A percentile compares a stretch with the other conserved stretches of the same genome.
Evolutionary conservation across 2,888 invertebrate genomes (phyloP).

Genomic region (Mythimna impura): DNA sequence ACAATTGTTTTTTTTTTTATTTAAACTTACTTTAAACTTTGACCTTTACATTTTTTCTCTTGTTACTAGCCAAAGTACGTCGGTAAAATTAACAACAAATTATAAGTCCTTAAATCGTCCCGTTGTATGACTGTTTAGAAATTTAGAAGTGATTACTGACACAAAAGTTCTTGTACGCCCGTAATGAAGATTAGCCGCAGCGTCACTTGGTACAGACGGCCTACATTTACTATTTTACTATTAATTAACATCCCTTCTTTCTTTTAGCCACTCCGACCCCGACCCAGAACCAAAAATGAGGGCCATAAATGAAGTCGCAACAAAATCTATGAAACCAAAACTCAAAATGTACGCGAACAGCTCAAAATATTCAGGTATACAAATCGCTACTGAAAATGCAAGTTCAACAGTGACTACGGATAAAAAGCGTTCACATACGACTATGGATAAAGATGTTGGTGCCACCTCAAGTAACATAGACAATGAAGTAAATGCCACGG

Average conservation of each 20-base stretch:
- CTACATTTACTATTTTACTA: not conserved
- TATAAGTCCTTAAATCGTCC: too few species aligned
- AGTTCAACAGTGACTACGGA: conserved; percentile 65
- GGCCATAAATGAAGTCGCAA: conserved; percentile 49
- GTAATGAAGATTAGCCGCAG: not conserved
- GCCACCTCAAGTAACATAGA: conserved; percentile 78
- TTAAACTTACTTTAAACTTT: not conserved
- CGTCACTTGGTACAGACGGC: too few species aligned
- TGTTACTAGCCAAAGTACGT: too few species aligned
- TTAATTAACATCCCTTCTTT: conserved; percentile 3
- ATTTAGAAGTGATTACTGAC: not conserved
- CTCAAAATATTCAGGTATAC: conserved; percentile 69
- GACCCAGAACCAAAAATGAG: conserved; percentile 64
- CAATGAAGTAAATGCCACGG: conserved; percentile 48
- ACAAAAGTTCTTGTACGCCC: not conserved
- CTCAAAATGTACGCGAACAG: conserved; percentile 70
- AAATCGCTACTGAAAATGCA: conserved; percentile 72
- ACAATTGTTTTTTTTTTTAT: not conserved
- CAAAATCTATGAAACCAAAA: conserved; percentile 67
- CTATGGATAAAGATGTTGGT: conserved; percentile 76
- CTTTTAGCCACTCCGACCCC: conserved; percentile 67
- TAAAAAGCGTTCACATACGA: conserved; percentile 55
- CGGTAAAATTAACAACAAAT: too few species aligned
- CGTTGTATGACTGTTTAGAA: not conserved
- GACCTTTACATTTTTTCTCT: too few species aligned